Conservation (phyloP, 2,888 invertebrate species). For the Caenorhabditis drosophilae region DNA sequence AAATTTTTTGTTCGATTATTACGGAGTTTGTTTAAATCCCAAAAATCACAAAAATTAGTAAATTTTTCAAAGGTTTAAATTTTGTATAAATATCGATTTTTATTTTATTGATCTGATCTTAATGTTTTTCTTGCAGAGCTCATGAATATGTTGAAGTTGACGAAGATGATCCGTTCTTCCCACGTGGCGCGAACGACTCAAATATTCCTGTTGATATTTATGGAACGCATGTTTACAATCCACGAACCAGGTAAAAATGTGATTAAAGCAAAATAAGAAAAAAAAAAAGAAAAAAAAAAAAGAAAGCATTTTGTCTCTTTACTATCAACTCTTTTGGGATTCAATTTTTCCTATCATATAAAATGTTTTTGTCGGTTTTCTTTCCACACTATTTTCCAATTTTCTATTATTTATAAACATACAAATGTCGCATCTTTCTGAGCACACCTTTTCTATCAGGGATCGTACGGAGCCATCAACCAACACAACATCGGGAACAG, state of each 20-base stretch:
- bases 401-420: not conserved
- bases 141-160: constrained; percentile 66
- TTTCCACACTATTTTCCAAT: too few species aligned
- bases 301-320: not conserved
- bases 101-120: too few species aligned
- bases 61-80: too few species aligned
- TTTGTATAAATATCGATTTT: too few species aligned
- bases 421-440: not conserved
- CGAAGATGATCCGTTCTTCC: constrained; percentile 68
- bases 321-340: too few species aligned
- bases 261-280: not conserved
- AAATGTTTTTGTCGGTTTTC: constrained; percentile 1
- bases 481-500: constrained; percentile 53
- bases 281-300: not conserved
- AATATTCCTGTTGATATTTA: constrained; percentile 68
- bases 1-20: too few species aligned
- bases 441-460: constrained; percentile 22
- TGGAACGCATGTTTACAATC: constrained; percentile 68
- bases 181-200: constrained; percentile 54
- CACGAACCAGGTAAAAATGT: constrained; percentile 56
- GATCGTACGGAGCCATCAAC: constrained; percentile 59
- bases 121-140: constrained; percentile 47
- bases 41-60: too few species aligned
- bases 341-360: not conserved
- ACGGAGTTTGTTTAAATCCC: too few species aligned